Evolutionary conservation across 2,888 invertebrate species (phyloP).

Genomic region (Lingula anatina): DNA sequence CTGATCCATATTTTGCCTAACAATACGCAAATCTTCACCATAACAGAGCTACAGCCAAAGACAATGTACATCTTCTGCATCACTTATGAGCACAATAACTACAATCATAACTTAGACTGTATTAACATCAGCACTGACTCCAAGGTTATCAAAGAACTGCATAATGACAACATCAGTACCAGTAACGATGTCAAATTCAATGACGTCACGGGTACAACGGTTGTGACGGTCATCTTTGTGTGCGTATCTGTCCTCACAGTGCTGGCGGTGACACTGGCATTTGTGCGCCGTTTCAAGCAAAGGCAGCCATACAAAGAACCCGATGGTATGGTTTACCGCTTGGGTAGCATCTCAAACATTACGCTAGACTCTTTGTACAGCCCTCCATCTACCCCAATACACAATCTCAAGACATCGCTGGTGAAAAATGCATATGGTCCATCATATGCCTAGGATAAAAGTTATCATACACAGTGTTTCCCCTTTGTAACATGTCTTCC

Average conservation of each 20-base stretch:
- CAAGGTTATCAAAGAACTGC: constrained; percentile 10
- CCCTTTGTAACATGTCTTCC: too few relatives aligned
- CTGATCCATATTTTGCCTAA: constrained; percentile 25
- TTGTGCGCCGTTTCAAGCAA: constrained; percentile 39
- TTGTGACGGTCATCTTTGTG: constrained; percentile 26
- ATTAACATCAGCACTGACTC: constrained; percentile 24
- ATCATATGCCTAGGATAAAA: too few relatives aligned
- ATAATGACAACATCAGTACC: constrained; percentile 21
- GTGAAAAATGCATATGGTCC: too few relatives aligned
- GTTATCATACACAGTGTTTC: too few relatives aligned
- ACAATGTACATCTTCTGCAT: constrained; percentile 54
- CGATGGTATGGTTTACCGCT: constrained; percentile 13
- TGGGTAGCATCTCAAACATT: too few relatives aligned
- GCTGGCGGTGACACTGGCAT: constrained; percentile 45
- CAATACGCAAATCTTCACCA: constrained; percentile 48
- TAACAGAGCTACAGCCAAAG: constrained; percentile 47
- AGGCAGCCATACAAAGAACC: constrained; percentile 47
- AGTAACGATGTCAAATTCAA: constrained; percentile 27
- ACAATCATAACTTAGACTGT: constrained; percentile 28
- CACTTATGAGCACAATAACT: constrained; percentile 32
- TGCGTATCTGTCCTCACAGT: constrained; percentile 33
- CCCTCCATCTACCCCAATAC: too few relatives aligned
- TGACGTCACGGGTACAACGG: constrained; percentile 23
- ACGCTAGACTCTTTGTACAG: too few relatives aligned
- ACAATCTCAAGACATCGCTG: too few relatives aligned